Conservation (phyloP, 2,888 invertebrate genomes). For the Melanophora roralis region DNA sequence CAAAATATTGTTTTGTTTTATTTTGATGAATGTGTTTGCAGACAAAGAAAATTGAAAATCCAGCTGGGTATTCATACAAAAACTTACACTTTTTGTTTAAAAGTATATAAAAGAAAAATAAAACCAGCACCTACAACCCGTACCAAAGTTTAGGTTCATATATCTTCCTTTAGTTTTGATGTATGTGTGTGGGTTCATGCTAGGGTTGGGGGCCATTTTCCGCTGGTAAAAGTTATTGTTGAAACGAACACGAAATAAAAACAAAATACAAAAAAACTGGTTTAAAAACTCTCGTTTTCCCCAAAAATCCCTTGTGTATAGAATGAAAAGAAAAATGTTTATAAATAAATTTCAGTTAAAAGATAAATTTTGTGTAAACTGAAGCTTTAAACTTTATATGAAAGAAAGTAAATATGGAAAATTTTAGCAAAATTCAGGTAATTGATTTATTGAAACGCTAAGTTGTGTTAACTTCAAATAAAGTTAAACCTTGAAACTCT, state of each 20-base stretch:
- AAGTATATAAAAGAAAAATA: conserved; percentile 11
- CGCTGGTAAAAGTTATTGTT: neutral
- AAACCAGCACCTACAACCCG: neutral
- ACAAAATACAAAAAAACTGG: conserved; percentile 4
- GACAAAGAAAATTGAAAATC: conserved; percentile 8
- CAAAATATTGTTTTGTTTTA: neutral
- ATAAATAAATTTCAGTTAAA: neutral
- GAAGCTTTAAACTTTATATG: neutral
- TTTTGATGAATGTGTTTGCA: conserved; percentile 23
- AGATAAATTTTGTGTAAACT: neutral
- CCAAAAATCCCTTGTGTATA: neutral
- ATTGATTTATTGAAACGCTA: too few relatives aligned
- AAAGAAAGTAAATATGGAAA: neutral
- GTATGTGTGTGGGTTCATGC: neutral
- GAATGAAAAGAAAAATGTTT: neutral
- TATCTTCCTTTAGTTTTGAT: neutral
- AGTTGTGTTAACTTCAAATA: too few relatives aligned
- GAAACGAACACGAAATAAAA: neutral
- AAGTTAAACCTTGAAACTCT: too few relatives aligned
- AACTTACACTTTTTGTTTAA: neutral
- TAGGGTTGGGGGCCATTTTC: neutral
- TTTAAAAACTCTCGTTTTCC: neutral
- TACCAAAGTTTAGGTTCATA: neutral
- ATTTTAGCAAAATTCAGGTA: neutral
- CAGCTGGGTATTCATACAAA: conserved; percentile 20